Evolutionary conservation across 1,140 invertebrate species (phyloP).

Genomic region (Sycobia sp.): DNA sequence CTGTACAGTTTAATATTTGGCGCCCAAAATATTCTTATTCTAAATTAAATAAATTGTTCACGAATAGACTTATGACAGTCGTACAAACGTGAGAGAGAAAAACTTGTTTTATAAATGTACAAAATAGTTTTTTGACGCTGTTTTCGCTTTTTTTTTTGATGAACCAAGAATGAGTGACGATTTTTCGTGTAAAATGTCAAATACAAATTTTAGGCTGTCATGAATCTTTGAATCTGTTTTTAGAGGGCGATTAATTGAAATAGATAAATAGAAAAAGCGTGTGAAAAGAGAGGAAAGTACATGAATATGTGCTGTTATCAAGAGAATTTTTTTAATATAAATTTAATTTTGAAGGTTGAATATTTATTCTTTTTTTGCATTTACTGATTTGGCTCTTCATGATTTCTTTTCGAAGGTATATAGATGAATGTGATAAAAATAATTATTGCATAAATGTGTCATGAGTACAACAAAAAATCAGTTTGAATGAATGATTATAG

Average conservation of each 20-base stretch:
- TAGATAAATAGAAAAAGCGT: constrained; percentile 11
- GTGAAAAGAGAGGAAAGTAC: neutral
- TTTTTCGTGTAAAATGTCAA: constrained; percentile 49
- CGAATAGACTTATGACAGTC: constrained; percentile 1
- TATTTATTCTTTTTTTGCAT: constrained; percentile 4
- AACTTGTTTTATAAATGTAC: constrained; percentile 19
- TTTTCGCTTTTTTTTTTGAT: constrained; percentile 26
- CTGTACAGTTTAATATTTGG: constrained; percentile 31
- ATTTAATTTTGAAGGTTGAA: constrained; percentile 8
- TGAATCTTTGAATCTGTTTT: constrained; percentile 43
- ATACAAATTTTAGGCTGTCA: constrained; percentile 58
- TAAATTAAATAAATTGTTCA: constrained; percentile 25
- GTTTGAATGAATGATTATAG: constrained; percentile 54
- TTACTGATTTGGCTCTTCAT: constrained; percentile 9
- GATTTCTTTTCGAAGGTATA: constrained; percentile 28
- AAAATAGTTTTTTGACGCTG: constrained; percentile 30
- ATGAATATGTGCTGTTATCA: constrained; percentile 9
- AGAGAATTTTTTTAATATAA: constrained; percentile 21
- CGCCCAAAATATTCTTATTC: constrained; percentile 10
- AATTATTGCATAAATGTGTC: constrained; percentile 39
- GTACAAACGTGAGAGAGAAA: neutral
- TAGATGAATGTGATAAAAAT: constrained; percentile 5
- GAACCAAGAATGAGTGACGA: constrained; percentile 31
- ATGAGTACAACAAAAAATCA: constrained; percentile 37
- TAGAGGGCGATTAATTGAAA: neutral